Evolutionary conservation across 1,140 invertebrate species (phyloP).

Genomic region (Pararge aegeria): DNA sequence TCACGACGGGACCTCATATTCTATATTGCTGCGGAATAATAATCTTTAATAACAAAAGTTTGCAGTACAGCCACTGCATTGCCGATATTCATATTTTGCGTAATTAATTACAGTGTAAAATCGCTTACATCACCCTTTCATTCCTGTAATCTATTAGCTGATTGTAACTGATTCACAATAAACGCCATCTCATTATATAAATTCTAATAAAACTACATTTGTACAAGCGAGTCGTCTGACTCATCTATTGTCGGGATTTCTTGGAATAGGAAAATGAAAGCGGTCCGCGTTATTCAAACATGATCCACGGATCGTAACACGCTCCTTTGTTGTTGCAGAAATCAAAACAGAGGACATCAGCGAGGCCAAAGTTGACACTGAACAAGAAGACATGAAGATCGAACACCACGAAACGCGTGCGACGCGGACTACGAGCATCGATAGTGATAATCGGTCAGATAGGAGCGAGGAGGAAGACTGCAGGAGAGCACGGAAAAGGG

Average conservation of each 20-base stretch:
- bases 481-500: conserved; percentile 65
- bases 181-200: conserved; percentile 62
- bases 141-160: conserved; percentile 60
- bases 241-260: conserved; percentile 74
- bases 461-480: conserved; percentile 76
- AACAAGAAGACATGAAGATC: conserved; percentile 54
- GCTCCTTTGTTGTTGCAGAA: conserved; percentile 71
- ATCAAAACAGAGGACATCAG: conserved; percentile 74
- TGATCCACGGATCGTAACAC: conserved; percentile 58
- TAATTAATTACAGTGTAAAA: conserved; percentile 28
- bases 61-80: conserved; percentile 11
- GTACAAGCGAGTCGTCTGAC: conserved; percentile 62
- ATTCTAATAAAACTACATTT: conserved; percentile 60
- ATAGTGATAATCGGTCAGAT: conserved; percentile 68
- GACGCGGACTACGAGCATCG: conserved; percentile 62
- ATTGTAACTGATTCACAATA: conserved; percentile 49
- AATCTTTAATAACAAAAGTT: conserved; percentile 19
- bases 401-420: conserved; percentile 49
- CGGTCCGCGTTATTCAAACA: conserved; percentile 66
- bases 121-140: conserved; percentile 29
- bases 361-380: conserved; percentile 66
- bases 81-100: conserved; percentile 20
- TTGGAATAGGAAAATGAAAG: conserved; percentile 74
- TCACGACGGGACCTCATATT: conserved; percentile 11
- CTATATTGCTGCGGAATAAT: conserved; percentile 10